Conservation (phyloP, 2,888 invertebrate species). For the Petrophora chlorosata region DNA sequence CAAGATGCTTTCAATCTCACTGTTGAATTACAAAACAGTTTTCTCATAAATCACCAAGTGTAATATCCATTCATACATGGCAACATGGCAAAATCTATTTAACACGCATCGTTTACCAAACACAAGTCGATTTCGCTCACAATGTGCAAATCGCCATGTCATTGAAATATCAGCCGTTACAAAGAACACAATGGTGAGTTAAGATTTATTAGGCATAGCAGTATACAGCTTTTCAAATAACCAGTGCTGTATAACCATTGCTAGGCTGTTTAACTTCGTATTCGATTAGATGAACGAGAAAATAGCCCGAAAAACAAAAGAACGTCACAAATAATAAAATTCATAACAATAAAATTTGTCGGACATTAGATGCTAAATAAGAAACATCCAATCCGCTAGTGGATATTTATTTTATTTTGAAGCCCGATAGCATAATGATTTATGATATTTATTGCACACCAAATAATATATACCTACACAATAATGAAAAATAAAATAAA, state of each 20-base stretch:
- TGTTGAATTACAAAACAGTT: slow-evolving; percentile 20
- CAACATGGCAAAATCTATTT: slow-evolving; percentile 29
- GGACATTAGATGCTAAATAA: too few relatives aligned
- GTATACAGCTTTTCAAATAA: slow-evolving; percentile 56
- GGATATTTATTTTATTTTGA: too few relatives aligned
- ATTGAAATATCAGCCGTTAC: slow-evolving; percentile 51
- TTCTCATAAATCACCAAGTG: slow-evolving; percentile 18
- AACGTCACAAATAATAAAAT: not conserved
- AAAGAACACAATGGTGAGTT: slow-evolving; percentile 63
- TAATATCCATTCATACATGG: slow-evolving; percentile 20
- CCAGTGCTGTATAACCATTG: slow-evolving; percentile 27
- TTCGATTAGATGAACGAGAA: not conserved
- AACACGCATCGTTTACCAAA: slow-evolving; percentile 42
- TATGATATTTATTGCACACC: too few relatives aligned
- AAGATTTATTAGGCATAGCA: slow-evolving; percentile 57
- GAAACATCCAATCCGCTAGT: too few relatives aligned
- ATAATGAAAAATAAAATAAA: too few relatives aligned
- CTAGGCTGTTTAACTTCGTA: not conserved
- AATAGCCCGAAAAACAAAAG: not conserved
- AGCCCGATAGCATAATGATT: too few relatives aligned
- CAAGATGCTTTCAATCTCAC: slow-evolving; percentile 8
- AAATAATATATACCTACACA: too few relatives aligned
- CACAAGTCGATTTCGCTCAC: slow-evolving; percentile 47
- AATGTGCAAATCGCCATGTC: slow-evolving; percentile 44
- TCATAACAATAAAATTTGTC: too few relatives aligned